phyloP scores from a whole-genome alignment of 2,113 vertebrate species.

The Oxygymnocypris stewartii region DNA sequence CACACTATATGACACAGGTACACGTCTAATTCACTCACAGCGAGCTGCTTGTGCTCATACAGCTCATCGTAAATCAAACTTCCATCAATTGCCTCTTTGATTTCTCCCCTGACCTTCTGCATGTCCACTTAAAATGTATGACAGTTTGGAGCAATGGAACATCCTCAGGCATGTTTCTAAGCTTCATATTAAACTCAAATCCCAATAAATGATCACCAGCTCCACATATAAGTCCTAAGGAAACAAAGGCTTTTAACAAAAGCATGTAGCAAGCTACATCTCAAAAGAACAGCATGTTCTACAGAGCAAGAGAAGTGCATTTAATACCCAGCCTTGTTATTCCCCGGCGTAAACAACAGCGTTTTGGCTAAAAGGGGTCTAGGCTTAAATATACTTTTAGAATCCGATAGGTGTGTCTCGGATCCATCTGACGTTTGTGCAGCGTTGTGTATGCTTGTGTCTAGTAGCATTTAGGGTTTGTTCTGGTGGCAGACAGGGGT shows the following conservation, averaged over 20 bases:
- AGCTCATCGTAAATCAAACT: conserved; percentile 69
- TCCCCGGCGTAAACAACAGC: not conserved
- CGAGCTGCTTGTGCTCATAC: conserved; percentile 53
- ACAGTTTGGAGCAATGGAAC: conserved; percentile 23
- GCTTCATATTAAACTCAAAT: conserved; percentile 17
- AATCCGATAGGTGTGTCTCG: not conserved
- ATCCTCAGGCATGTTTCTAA: conserved; percentile 27
- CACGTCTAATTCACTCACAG: conserved; percentile 43
- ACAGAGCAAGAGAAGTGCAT: not conserved
- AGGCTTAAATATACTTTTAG: conserved; percentile 16
- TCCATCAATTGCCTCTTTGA: conserved; percentile 70
- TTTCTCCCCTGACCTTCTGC: conserved; percentile 66
- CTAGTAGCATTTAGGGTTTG: conserved; percentile 9
- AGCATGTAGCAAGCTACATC: not conserved
- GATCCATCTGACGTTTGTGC: not conserved
- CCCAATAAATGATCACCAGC: conserved; percentile 12
- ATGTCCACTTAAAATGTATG: conserved; percentile 38
- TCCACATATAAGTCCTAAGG: conserved; percentile 62
- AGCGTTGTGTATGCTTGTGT: not conserved
- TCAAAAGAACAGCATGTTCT: not conserved
- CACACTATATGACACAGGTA: not conserved
- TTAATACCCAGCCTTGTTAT: not conserved
- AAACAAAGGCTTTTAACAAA: conserved; percentile 54
- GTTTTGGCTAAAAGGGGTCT: conserved; percentile 29
- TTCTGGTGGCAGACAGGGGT: conserved; percentile 37